Evolutionary conservation across 2,113 vertebrate genomes (phyloP), one percentile per base, ranked within the genome.

Genomic region (Ahaetulla prasina): DNA sequence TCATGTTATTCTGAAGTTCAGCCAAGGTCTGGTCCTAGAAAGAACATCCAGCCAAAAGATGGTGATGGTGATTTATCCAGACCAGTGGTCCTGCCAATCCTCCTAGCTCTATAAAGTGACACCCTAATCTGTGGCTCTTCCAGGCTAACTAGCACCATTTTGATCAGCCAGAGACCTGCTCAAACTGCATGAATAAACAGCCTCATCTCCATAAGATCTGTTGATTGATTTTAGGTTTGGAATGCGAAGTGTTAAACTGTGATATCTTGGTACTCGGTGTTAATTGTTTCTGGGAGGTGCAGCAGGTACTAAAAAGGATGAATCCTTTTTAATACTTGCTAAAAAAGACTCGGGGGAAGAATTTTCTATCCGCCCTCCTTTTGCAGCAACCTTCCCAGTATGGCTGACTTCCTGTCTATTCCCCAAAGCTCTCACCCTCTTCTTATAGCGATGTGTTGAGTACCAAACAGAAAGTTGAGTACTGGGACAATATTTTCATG

Each of bases 1-100:
- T 96, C 97, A 99, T 97, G 94, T 98, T 98, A 43, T 98, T 99
- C 95, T 99, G 99, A 47, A 99, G 98, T 95, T 99, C 99, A 96
- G 98, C 97, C 95, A 99, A 95, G 25, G 98, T 98, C 96, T 99
- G 99, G 96, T 98, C 98, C 99, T 99, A 96, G 90, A 93, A 94
- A 47, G 39, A 53, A 54, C 68, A 88, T 22, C 18, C 12, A 63
- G 1, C 6, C 27, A 16, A 85, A 10, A 45, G 39, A 54, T 8
- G 23, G 8, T 80, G 18, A 8, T 22, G 12, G 12, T n/a, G 74
- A 80, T 22, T 80, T 80, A 80, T 43, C 18, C 18, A 1, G 2
- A 27, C 39, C 14, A 39, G 16, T 22, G 18, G 74, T 9, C 35
- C 18, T 80, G 35, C 18, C 74, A 80, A 74, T 39, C 74, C 74